These are phyloP conservation scores for Sylvia borin DNA, from an alignment of 2,797 vertebrate species.

Conservation along the genomic window DNA sequence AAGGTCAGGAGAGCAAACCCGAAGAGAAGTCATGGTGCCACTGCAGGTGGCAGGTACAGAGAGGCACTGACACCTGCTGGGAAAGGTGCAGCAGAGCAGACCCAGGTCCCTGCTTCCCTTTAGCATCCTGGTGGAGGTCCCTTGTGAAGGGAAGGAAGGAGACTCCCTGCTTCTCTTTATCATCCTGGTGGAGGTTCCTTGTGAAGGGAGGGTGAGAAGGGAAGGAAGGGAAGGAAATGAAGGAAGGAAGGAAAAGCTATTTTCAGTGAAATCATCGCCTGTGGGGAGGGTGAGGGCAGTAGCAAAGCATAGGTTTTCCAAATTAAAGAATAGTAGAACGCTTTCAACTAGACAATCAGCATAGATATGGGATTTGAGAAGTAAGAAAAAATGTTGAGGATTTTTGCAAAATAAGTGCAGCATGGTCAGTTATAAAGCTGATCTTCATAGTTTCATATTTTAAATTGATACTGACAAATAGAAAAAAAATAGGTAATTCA, in stretches of 20 bases:
- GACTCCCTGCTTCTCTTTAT: neutral
- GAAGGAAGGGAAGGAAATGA: neutral
- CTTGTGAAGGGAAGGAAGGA: neutral
- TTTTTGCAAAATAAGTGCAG: neutral
- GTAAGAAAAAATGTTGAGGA: neutral
- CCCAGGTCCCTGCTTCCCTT: neutral
- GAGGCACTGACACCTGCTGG: slow-evolving; percentile 54
- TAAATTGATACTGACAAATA: neutral
- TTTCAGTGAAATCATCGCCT: neutral
- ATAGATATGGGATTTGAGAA: neutral
- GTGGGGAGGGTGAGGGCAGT: neutral
- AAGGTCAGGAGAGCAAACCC: neutral
- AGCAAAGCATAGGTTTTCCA: neutral
- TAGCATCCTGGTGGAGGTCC: neutral
- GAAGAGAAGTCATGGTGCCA: fast-evolving
- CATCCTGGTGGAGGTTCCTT: neutral
- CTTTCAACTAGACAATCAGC: neutral
- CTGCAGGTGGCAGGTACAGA: neutral
- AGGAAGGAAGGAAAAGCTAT: neutral
- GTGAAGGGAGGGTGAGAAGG: neutral
- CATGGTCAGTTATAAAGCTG: neutral
- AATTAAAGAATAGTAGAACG: neutral
- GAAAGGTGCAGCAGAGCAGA: neutral
- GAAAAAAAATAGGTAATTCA: neutral
- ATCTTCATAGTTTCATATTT: neutral